A percentile compares a stretch with the other conserved stretches of the same genome.
phyloP scores from a whole-genome alignment of 2,888 invertebrate species.

The Cheilosia impressa region DNA sequence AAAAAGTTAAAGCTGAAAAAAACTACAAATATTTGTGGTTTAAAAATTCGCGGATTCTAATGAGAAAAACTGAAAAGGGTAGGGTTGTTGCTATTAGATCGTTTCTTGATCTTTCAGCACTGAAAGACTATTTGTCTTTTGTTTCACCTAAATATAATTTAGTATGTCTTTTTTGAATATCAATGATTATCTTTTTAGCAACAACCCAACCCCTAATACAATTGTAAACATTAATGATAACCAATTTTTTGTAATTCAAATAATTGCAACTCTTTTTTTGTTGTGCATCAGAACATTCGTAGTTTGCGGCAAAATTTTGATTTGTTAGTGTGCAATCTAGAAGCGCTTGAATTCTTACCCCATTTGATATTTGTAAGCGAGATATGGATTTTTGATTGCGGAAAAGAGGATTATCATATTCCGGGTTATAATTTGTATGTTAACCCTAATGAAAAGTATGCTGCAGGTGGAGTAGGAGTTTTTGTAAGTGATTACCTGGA shows the following conservation, averaged over 20 bases:
- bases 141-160: not conserved
- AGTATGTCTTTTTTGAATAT: not conserved
- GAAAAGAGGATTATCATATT: constrained; percentile 7
- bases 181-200: constrained; percentile 5
- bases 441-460: constrained; percentile 15
- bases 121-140: constrained; percentile 14
- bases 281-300: not conserved
- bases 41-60: constrained; percentile 23
- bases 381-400: constrained; percentile 15
- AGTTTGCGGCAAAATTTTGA: not conserved
- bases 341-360: not conserved
- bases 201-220: too few species aligned
- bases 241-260: too few species aligned
- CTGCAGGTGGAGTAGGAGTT: constrained; percentile 7
- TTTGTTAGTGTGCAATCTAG: not conserved
- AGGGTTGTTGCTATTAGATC: constrained; percentile 33
- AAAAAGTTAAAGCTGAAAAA: constrained; percentile 2
- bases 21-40: constrained; percentile 27
- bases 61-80: constrained; percentile 43
- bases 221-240: too few species aligned
- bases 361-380: constrained; percentile 6
- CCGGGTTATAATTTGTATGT: not conserved
- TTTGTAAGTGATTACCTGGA: constrained; percentile 3
- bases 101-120: constrained; percentile 19
- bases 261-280: too few species aligned